These are phyloP conservation scores for Rhinogobio ventralis DNA, from an alignment of 2,797 vertebrate species.

Conservation along the genomic window DNA sequence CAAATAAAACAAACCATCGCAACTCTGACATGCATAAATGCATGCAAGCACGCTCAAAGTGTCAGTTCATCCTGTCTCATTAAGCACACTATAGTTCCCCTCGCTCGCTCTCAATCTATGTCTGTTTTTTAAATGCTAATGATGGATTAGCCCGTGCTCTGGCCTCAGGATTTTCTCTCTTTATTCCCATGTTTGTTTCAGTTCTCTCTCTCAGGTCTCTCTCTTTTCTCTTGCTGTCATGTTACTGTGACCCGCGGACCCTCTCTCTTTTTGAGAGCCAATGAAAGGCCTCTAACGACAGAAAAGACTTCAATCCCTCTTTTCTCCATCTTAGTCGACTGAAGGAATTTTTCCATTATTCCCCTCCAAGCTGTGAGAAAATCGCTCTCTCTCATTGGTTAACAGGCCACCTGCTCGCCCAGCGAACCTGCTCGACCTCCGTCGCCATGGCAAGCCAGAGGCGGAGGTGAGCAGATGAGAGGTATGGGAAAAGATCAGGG, in stretches of 20 bases:
- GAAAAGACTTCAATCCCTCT: conserved; percentile 53
- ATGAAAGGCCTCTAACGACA: conserved; percentile 55
- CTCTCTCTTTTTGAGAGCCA: conserved; percentile 41
- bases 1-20: conserved; percentile 37
- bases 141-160: conserved; percentile 57
- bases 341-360: conserved; percentile 57
- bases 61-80: conserved; percentile 44
- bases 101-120: conserved; percentile 42
- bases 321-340: conserved; percentile 35
- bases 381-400: conserved; percentile 44
- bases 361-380: conserved; percentile 49
- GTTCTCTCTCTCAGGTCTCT: conserved; percentile 56
- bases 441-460: conserved; percentile 47
- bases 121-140: conserved; percentile 61
- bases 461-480: conserved; percentile 56
- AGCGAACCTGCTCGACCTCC: conserved; percentile 43
- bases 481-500: conserved; percentile 61
- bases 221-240: conserved; percentile 55
- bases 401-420: conserved; percentile 52
- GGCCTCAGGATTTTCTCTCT: conserved; percentile 53
- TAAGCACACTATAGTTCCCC: conserved; percentile 39
- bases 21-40: conserved; percentile 5
- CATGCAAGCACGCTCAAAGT: conserved; percentile 39
- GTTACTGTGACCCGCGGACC: conserved; percentile 45
- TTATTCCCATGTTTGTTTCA: conserved; percentile 45